Evolutionary conservation across 2,888 invertebrate species (phyloP).

Genomic region (Deladenus siricidicola): DNA sequence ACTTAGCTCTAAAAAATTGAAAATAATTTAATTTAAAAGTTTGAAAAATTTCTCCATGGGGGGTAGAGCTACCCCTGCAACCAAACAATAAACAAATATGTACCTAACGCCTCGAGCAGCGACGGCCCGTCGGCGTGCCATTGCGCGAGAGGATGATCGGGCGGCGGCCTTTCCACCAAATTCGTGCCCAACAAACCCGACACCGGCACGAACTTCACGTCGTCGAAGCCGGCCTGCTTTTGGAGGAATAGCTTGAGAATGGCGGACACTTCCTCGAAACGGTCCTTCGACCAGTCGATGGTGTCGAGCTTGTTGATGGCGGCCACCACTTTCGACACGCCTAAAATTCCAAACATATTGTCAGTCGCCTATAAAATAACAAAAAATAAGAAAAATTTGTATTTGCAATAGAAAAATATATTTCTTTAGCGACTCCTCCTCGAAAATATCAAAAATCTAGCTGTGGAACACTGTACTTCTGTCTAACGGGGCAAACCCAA

Average conservation of each 20-base stretch:
- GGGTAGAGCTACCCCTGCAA: too few species aligned
- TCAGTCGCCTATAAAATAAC: neutral
- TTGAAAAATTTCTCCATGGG: neutral
- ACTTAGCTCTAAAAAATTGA: too few species aligned
- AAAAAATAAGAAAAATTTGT: neutral
- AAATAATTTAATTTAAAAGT: too few species aligned
- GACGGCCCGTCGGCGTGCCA: slow-evolving; percentile 65
- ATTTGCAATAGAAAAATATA: neutral
- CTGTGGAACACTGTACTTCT: too few species aligned
- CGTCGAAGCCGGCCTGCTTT: slow-evolving; percentile 42
- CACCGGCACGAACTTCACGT: slow-evolving; percentile 67
- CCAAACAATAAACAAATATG: neutral
- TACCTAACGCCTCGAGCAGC: slow-evolving; percentile 17
- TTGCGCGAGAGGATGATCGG: slow-evolving; percentile 60
- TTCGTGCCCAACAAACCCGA: slow-evolving; percentile 95
- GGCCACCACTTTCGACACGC: slow-evolving; percentile 84
- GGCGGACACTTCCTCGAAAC: slow-evolving; percentile 75
- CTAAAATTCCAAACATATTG: too few species aligned
- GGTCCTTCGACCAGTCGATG: slow-evolving; percentile 78
- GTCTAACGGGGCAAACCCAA: too few species aligned
- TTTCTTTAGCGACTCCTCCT: too few species aligned
- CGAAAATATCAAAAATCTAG: too few species aligned
- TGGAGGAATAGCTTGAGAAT: slow-evolving; percentile 38
- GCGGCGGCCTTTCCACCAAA: slow-evolving; percentile 65
- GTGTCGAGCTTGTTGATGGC: slow-evolving; percentile 96